Percentiles rank a stretch among this genome's conserved stretches.
These are phyloP conservation scores for Xylocampa areola DNA, from an alignment of 2,888 invertebrate species.

Conservation along the genomic window DNA sequence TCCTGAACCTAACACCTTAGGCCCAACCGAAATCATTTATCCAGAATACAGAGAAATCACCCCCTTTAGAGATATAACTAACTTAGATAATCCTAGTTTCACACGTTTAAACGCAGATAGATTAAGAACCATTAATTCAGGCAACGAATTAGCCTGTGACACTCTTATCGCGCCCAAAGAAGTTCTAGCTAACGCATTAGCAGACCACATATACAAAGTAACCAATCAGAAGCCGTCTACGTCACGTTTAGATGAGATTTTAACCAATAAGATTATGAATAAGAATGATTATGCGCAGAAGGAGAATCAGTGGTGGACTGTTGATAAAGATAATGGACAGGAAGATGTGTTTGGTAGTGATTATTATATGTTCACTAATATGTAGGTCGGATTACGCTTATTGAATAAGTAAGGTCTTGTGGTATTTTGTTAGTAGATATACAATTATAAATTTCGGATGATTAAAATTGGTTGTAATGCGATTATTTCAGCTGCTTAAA, in stretches of 20 bases:
- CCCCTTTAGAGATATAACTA: slow-evolving; percentile 79
- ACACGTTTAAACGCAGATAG: slow-evolving; percentile 85
- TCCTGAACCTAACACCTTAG: slow-evolving; percentile 75
- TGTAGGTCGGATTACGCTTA: slow-evolving; percentile 59
- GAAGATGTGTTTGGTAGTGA: slow-evolving; percentile 77
- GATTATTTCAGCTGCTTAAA: too few relatives aligned
- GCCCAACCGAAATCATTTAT: slow-evolving; percentile 46
- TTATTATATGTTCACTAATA: slow-evolving; percentile 78
- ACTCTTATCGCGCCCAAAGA: slow-evolving; percentile 85
- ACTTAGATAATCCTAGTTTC: slow-evolving; percentile 81
- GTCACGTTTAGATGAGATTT: slow-evolving; percentile 83
- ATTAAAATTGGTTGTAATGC: too few relatives aligned
- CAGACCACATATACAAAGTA: slow-evolving; percentile 87
- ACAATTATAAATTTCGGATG: too few relatives aligned
- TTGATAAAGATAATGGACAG: slow-evolving; percentile 75
- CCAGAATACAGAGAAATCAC: slow-evolving; percentile 55
- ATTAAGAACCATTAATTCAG: slow-evolving; percentile 76
- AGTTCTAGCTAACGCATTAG: slow-evolving; percentile 83
- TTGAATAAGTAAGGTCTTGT: slow-evolving; percentile 37
- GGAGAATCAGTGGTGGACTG: slow-evolving; percentile 83
- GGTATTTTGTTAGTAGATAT: slow-evolving; percentile 35
- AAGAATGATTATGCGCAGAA: slow-evolving; percentile 66
- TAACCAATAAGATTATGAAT: slow-evolving; percentile 83
- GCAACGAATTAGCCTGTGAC: slow-evolving; percentile 77
- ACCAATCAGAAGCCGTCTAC: slow-evolving; percentile 88